Evolutionary conservation across 1,140 invertebrate genomes (phyloP), one percentile per base, ranked within the genome.

Genomic region (Bombus turneri): DNA sequence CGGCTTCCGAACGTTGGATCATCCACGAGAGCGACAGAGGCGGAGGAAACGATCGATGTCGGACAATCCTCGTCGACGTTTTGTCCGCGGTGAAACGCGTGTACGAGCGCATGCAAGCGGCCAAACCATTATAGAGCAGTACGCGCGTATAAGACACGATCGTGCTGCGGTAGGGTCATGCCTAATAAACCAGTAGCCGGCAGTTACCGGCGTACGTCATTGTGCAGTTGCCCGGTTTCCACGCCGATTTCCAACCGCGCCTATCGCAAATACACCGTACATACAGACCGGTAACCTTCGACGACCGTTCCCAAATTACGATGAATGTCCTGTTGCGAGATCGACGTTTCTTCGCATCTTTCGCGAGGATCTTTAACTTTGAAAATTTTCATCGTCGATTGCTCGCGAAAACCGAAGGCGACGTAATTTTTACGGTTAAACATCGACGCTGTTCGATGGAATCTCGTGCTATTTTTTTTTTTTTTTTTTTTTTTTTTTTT

Each of bases 141-240:
- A 74, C 83, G 64, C 83, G 82, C 83, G 82, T 78, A 86, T 90
- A 87, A 90, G 89, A 89, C 88, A 90, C 80, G 88, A 90, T 87
- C 89, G 88, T 90, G 86, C 89, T 80, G 83, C 89, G 83, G 81
- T 86, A 86, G 82, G 72, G 83, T 87, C 89, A 81, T 87, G 89
- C 86, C 86, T 89, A 87, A 90, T 90, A 90, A 90, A 90, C 88
- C 85, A 90, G 88, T 83, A 82, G 89, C 88, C 82, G 66, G n/a
- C 88, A 79, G 88, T 85, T 83, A 66, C 71, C 13, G 74, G 73
- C 81, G 31, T 59, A 59, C 81, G 69, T 90, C 79, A 87, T 43
- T 22, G 80, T 43, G 34, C 81, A 81, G 81, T 86, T 83, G 62
- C 73, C 68, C 75, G 47, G 81, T 83, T 79, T 88, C 68, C 72